A percentile compares a stretch with the other conserved stretches of the same genome.
Conservation (phyloP, 2,888 invertebrate genomes). For the Ormyrus thymus region DNA sequence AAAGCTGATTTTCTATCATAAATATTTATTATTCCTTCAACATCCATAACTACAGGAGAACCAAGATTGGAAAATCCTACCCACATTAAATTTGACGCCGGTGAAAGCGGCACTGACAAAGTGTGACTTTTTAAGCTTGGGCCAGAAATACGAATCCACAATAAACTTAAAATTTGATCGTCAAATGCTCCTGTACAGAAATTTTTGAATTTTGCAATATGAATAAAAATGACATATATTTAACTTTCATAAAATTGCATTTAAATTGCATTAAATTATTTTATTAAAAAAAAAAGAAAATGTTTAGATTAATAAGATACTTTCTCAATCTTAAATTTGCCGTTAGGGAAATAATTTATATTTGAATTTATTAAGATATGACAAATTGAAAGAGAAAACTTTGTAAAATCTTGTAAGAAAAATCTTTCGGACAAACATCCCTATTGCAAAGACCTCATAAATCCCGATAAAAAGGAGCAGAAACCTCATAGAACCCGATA, state of each 20-base stretch:
- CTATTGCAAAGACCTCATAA: too few relatives aligned
- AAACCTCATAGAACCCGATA: too few relatives aligned
- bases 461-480: too few relatives aligned
- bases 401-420: too few relatives aligned
- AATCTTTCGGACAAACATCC: too few relatives aligned
- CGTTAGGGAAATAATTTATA: background rate
- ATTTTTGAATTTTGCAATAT: too few relatives aligned
- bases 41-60: conserved; percentile 86
- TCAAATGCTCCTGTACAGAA: conserved; percentile 71
- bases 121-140: conserved; percentile 76
- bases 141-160: conserved; percentile 76
- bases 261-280: background rate
- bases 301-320: conserved; percentile 3
- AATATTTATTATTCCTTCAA: conserved; percentile 84
- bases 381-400: too few relatives aligned
- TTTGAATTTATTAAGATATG: too few relatives aligned
- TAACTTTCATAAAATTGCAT: background rate
- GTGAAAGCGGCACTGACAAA: conserved; percentile 81
- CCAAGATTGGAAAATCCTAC: conserved; percentile 88
- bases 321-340: background rate
- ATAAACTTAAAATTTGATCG: conserved; percentile 78
- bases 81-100: conserved; percentile 83
- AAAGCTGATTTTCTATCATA: conserved; percentile 81
- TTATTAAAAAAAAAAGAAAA: too few relatives aligned
- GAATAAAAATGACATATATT: conserved; percentile 15